These are phyloP conservation scores for Halocynthia roretzi DNA, from an alignment of 23 tunicate genomes.

Conservation along the genomic window DNA sequence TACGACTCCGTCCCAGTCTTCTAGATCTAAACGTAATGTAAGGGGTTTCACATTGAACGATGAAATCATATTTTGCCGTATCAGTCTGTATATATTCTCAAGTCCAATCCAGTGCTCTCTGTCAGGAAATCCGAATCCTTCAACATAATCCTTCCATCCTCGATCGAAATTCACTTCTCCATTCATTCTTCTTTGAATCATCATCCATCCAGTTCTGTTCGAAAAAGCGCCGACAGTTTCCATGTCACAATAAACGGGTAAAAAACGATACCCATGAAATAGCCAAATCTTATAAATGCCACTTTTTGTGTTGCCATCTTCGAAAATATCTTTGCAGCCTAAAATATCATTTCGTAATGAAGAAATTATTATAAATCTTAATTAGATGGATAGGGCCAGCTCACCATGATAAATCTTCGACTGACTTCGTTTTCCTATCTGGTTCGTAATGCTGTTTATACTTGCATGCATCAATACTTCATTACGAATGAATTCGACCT, in stretches of 20 bases:
- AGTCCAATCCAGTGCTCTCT: conserved; percentile 2
- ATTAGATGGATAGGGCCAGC: too few relatives aligned
- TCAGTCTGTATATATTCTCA: background rate
- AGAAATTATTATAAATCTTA: too few relatives aligned
- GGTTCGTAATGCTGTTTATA: too few relatives aligned
- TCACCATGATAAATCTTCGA: too few relatives aligned
- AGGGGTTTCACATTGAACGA: background rate
- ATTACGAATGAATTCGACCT: too few relatives aligned
- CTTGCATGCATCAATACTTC: too few relatives aligned
- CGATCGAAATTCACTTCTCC: conserved; percentile 14
- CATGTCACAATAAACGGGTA: conserved; percentile 23
- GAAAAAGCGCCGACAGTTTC: background rate
- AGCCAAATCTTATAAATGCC: conserved; percentile 13
- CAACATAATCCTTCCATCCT: conserved; percentile 3
- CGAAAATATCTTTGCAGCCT: conserved; percentile 10
- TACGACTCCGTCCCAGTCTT: conserved; percentile 7
- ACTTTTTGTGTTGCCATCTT: conserved; percentile 11
- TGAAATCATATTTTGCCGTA: background rate
- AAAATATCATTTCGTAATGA: too few relatives aligned
- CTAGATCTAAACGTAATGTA: background rate
- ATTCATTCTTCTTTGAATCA: conserved; percentile 12
- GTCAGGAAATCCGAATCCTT: conserved; percentile 19
- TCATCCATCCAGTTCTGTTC: conserved; percentile 14
- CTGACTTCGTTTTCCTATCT: too few relatives aligned
- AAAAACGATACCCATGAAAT: background rate